A percentile compares a stretch with the other conserved stretches of the same genome.
phyloP scores from a whole-genome alignment of 2,113 vertebrate genomes.

The Pterocles gutturalis region DNA sequence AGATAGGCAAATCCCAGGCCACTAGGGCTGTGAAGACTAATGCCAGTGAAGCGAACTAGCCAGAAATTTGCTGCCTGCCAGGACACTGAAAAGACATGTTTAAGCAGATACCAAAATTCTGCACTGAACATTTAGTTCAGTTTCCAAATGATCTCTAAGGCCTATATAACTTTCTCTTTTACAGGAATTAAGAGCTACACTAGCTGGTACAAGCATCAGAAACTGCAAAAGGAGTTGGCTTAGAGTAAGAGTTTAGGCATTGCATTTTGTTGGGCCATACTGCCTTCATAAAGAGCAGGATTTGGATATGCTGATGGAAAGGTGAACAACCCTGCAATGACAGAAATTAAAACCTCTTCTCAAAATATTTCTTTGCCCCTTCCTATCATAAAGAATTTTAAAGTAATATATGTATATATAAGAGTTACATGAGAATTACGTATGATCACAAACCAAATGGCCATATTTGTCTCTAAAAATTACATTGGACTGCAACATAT shows the following conservation, averaged over 20 bases:
- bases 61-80: constrained; percentile 1
- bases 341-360: neutral
- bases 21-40: neutral
- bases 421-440: neutral
- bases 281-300: neutral
- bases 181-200: neutral
- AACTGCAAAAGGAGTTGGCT: neutral
- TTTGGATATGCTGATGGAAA: neutral
- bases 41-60: neutral
- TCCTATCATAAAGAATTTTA: neutral
- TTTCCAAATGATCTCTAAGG: neutral
- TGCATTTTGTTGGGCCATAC: neutral
- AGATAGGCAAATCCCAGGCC: neutral
- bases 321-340: neutral
- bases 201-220: neutral
- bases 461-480: neutral
- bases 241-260: neutral
- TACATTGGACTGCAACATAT: neutral
- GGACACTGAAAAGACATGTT: neutral
- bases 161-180: neutral
- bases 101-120: neutral
- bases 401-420: neutral
- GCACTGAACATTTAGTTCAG: neutral
- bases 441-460: neutral
- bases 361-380: neutral